phyloP scores from a whole-genome alignment of 2,888 invertebrate genomes.

The Periphyllus acericola region DNA sequence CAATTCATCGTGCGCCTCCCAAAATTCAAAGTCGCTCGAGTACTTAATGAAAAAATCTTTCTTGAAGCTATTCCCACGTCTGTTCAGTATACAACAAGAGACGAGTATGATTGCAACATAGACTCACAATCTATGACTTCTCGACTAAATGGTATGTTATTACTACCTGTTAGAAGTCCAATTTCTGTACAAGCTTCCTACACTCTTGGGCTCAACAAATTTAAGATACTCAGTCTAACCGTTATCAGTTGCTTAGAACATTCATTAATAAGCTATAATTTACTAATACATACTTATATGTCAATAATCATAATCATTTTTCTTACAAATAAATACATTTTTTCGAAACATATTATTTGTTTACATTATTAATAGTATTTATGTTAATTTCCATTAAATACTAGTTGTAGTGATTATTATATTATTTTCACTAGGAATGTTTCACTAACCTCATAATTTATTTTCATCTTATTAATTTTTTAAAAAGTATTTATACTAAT shows the following conservation, averaged over 20 bases:
- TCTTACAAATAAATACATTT: not conserved
- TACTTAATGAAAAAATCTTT: constrained; percentile 60
- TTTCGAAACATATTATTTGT: not conserved
- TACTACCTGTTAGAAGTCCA: constrained; percentile 52
- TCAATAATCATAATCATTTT: not conserved
- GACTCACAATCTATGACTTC: constrained; percentile 21
- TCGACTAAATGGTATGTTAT: constrained; percentile 46
- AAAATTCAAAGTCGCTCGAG: constrained; percentile 57
- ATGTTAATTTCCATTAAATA: not conserved
- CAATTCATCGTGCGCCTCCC: constrained; percentile 53
- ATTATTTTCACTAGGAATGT: constrained; percentile 33
- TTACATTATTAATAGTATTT: not conserved
- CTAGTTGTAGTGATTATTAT: not conserved
- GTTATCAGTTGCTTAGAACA: not conserved
- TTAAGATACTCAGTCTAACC: constrained; percentile 8
- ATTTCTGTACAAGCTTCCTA: constrained; percentile 28
- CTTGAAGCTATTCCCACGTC: constrained; percentile 52
- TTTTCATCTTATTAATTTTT: not conserved
- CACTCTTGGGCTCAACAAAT: not conserved
- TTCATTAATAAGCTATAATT: not conserved
- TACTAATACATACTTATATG: not conserved
- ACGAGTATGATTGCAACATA: constrained; percentile 55
- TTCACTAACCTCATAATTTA: constrained; percentile 35
- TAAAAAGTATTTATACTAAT: not conserved
- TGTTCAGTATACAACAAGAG: constrained; percentile 58